These are phyloP conservation scores for Paramuricea clavata DNA, from an alignment of 92 coral and sea anemone species.

Conservation along the genomic window DNA sequence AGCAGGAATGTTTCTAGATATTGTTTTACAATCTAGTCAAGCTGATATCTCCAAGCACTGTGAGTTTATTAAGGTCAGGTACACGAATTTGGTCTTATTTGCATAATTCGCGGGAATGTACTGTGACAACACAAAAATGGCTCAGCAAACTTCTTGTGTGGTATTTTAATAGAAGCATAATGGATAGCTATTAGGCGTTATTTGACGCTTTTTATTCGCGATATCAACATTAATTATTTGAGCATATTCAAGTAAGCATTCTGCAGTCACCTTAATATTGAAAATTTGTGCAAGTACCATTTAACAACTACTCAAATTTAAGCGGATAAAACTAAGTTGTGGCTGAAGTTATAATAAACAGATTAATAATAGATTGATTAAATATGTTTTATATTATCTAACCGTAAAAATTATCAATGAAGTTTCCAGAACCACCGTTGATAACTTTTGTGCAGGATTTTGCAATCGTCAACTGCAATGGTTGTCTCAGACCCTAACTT, in stretches of 20 bases:
- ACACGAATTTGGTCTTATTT: background rate
- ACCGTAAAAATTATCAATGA: background rate
- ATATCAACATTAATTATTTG: slow-evolving; percentile 26
- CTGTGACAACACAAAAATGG: slow-evolving; percentile 1
- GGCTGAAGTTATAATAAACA: background rate
- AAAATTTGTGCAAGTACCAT: background rate
- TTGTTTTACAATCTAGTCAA: background rate
- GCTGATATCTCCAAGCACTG: too few relatives aligned
- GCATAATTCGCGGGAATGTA: background rate
- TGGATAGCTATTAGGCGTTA: slow-evolving; percentile 35
- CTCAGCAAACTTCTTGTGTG: slow-evolving; percentile 38
- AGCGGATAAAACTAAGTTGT: background rate
- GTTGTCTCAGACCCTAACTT: background rate
- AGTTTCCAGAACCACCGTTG: background rate
- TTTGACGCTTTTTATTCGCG: slow-evolving; percentile 12
- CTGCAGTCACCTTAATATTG: background rate
- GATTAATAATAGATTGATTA: background rate
- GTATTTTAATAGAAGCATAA: slow-evolving; percentile 11
- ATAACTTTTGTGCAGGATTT: background rate
- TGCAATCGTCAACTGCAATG: background rate
- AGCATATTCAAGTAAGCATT: background rate
- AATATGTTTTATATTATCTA: background rate
- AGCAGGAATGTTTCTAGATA: slow-evolving; percentile 13
- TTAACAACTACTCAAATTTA: slow-evolving; percentile 23
- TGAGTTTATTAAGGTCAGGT: background rate